phyloP scores from a whole-genome alignment of 2,888 invertebrate genomes.

The Diarsia brunnea region DNA sequence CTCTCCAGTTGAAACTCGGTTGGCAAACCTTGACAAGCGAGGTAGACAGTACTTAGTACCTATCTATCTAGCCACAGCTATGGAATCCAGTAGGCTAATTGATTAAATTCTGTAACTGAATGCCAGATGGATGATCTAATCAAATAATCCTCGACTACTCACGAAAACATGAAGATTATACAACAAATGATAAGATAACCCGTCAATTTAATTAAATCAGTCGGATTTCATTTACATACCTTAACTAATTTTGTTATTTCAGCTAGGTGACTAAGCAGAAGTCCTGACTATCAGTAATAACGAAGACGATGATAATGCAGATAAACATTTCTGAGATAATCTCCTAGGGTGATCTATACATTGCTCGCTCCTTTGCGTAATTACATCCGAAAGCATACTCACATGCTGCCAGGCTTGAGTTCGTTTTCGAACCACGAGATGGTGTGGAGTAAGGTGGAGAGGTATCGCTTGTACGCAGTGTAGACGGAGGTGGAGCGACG shows the following conservation, averaged over 20 bases:
- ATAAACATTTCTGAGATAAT: neutral
- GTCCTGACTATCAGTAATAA: neutral
- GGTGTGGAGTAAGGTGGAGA: conserved; percentile 94
- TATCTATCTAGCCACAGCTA: neutral
- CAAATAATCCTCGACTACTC: neutral
- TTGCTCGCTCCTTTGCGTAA: neutral
- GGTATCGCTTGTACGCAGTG: conserved; percentile 94
- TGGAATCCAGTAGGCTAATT: neutral
- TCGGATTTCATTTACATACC: neutral
- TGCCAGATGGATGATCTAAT: neutral
- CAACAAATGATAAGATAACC: conserved; percentile 2
- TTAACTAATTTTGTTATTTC: neutral
- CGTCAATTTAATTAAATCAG: too few relatives aligned
- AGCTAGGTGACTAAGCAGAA: too few relatives aligned
- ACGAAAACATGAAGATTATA: neutral
- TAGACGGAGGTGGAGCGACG: conserved; percentile 92
- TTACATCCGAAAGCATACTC: conserved; percentile 69
- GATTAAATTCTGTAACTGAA: neutral
- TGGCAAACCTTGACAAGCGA: neutral
- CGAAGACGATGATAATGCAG: neutral
- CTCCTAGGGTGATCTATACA: neutral
- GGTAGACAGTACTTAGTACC: neutral
- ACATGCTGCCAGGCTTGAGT: conserved; percentile 91
- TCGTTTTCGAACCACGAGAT: conserved; percentile 94
- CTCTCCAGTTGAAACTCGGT: neutral